Conservation (phyloP, 2,797 vertebrate species). For the Oreochromis grahami region DNA sequence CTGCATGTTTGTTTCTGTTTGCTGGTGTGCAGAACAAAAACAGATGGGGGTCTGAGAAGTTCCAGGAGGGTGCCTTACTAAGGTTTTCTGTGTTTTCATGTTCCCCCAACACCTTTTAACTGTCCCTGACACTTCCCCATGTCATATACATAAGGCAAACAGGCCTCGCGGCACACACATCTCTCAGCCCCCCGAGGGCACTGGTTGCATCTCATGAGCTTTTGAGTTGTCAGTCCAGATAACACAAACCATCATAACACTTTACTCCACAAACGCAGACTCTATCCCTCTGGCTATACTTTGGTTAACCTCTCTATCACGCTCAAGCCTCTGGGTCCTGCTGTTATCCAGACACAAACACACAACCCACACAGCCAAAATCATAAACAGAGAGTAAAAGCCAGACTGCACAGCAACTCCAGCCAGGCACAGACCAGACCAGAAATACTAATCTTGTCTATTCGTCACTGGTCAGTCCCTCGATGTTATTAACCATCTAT, state of each 20-base stretch:
- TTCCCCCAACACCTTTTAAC: slow-evolving; percentile 32
- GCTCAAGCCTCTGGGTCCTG: slow-evolving; percentile 30
- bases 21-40: slow-evolving; percentile 33
- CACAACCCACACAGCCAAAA: slow-evolving; percentile 47
- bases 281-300: slow-evolving; percentile 38
- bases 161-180: neutral
- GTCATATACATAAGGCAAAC: neutral
- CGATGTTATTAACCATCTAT: neutral
- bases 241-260: slow-evolving; percentile 53
- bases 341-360: slow-evolving; percentile 65
- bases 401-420: slow-evolving; percentile 18
- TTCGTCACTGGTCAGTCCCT: slow-evolving; percentile 25
- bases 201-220: slow-evolving; percentile 15
- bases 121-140: slow-evolving; percentile 27
- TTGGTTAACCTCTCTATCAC: slow-evolving; percentile 57
- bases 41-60: slow-evolving; percentile 34
- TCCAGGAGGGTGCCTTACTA: slow-evolving; percentile 30
- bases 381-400: slow-evolving; percentile 46
- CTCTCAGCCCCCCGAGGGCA: neutral
- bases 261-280: slow-evolving; percentile 46
- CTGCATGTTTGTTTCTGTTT: slow-evolving; percentile 46
- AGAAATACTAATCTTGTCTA: slow-evolving; percentile 38
- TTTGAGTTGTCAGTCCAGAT: slow-evolving; percentile 27
- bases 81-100: slow-evolving; percentile 33
- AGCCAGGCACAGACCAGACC: slow-evolving; percentile 26